Evolutionary conservation across 2,113 vertebrate species (phyloP), one percentile per base, ranked within the genome.

Genomic region (Parotia lawesii): DNA sequence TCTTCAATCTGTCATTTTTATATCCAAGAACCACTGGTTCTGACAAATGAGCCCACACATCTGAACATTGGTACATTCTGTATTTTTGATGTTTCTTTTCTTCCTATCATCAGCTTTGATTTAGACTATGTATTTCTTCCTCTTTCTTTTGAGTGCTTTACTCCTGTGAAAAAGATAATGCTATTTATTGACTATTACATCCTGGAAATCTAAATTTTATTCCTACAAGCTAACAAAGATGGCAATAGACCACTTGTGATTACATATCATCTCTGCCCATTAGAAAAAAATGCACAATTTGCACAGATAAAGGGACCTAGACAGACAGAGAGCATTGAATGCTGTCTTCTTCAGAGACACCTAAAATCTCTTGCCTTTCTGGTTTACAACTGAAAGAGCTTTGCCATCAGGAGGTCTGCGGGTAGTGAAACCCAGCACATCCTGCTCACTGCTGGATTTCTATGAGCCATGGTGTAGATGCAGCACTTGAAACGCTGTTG

Each of bases 131-230:
- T 44, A 45, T 60, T 92, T 92, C 58, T 76, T 67, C 24, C 22
- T 90, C 42, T 77, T 69, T 48, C 23, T 75, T 89, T 31, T 47
- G 13, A 88, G 33, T 56, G 51, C 47, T 85, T 93, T 44, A 57
- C 19, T 90, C 29, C 33, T n/a, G 20, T 62, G 35, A 80, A 87
- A 85, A 33, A 76, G 12, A 69, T 15, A 56, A 67, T 67, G 1
- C 47, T 40, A 83, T 90, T 85, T 85, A 50, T 54, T 76, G 19
- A 13, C 18, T 83, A 27, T 44, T 76, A 83, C 27, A 33, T 76
- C 90, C 72, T 81, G 47, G 8, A 88, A 53, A 22, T 84, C 51
- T 84, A 81, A 22, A 84, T 90, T 92, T 74, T 71, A 77, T 71
- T 94, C 60, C 84, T 74, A 31, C 14, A 53, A 15, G 48, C 53